A percentile compares a stretch with the other conserved stretches of the same genome.
These are phyloP conservation scores for Morpho achilles DNA, from an alignment of 2,888 invertebrate species.

Conservation along the genomic window DNA sequence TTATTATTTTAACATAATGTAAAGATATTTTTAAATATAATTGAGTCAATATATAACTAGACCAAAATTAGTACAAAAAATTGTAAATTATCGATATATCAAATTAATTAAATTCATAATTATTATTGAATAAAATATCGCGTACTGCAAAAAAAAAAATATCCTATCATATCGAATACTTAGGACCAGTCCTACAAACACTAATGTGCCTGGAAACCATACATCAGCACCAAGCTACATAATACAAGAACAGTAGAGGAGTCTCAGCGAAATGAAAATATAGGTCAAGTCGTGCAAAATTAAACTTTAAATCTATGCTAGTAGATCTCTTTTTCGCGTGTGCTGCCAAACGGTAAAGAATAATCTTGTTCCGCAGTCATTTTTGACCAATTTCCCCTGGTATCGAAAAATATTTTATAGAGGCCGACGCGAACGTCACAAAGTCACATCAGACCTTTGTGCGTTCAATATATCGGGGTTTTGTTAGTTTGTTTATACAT, in stretches of 20 bases:
- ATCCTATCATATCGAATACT: too few species aligned
- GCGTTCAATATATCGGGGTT: constrained; percentile 17
- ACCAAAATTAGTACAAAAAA: too few species aligned
- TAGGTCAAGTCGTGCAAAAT: constrained; percentile 35
- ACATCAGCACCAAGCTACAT: constrained; percentile 32
- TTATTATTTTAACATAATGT: too few species aligned
- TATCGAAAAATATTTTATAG: constrained; percentile 66
- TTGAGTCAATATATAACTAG: too few species aligned
- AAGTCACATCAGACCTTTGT: constrained; percentile 39
- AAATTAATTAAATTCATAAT: too few species aligned
- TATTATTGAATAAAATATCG: too few species aligned
- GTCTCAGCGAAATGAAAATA: constrained; percentile 40
- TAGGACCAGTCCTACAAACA: too few species aligned
- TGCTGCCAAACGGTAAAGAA: constrained; percentile 35
- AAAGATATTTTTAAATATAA: too few species aligned
- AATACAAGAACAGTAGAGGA: constrained; percentile 43
- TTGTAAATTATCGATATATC: too few species aligned
- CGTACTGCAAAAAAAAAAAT: too few species aligned
- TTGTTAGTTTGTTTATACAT: constrained; percentile 23
- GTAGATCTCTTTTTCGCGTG: constrained; percentile 36
- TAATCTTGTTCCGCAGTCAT: constrained; percentile 62
- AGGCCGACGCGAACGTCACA: constrained; percentile 39
- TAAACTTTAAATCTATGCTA: constrained; percentile 35
- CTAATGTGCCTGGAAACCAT: too few species aligned
- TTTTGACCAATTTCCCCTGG: constrained; percentile 66